phyloP scores from a whole-genome alignment of 1,140 invertebrate genomes.

The Elysia chlorotica region DNA sequence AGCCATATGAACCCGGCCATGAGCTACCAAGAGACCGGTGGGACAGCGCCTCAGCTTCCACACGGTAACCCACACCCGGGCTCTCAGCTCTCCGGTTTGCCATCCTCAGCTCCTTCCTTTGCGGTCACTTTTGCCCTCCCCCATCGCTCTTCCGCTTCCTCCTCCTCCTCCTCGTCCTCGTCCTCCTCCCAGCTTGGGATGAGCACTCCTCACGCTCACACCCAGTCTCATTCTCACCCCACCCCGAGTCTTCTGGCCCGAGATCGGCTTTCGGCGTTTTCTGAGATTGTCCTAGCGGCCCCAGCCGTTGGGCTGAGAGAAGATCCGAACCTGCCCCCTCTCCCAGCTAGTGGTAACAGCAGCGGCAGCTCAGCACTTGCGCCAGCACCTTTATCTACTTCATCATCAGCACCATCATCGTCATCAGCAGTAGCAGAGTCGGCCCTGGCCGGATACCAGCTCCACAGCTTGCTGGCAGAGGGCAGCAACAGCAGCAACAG shows the following conservation, averaged over 20 bases:
- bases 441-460: conserved; percentile 5
- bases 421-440: too few relatives aligned
- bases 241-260: conserved; percentile 16
- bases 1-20: not conserved
- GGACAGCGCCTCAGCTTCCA: too few relatives aligned
- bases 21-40: not conserved
- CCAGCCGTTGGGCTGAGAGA: too few relatives aligned
- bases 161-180: not conserved
- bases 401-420: not conserved
- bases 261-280: conserved; percentile 15
- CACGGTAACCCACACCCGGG: not conserved
- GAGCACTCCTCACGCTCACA: not conserved
- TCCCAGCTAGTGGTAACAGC: too few relatives aligned
- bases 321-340: too few relatives aligned
- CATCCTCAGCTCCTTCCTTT: too few relatives aligned
- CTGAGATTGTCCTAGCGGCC: conserved; percentile 20
- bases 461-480: not conserved
- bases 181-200: not conserved
- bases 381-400: not conserved
- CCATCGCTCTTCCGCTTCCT: too few relatives aligned
- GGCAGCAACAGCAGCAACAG: not conserved
- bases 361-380: too few relatives aligned
- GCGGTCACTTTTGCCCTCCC: too few relatives aligned
- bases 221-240: not conserved
- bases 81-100: too few relatives aligned